Evolutionary conservation across 2,888 invertebrate genomes (phyloP).

Genomic region (Coelinius sp.): DNA sequence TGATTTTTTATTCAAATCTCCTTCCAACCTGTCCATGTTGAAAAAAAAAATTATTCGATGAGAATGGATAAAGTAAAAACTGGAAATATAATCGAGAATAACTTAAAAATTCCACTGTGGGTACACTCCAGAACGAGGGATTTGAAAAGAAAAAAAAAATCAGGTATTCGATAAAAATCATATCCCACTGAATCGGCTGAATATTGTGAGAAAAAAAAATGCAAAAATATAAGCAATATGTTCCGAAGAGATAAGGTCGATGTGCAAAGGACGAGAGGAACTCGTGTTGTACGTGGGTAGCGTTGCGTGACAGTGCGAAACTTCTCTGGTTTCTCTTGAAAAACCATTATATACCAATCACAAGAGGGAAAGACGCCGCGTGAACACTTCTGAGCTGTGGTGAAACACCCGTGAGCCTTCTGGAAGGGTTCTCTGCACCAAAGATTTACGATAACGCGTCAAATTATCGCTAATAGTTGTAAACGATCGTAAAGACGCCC

Average conservation of each 20-base stretch:
- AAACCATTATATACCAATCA: constrained; percentile 40
- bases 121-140: neutral
- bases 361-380: constrained; percentile 22
- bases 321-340: constrained; percentile 38
- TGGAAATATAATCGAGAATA: neutral
- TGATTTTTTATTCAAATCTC: neutral
- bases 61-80: neutral
- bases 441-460: constrained; percentile 33
- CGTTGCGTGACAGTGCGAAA: constrained; percentile 37
- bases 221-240: constrained; percentile 15
- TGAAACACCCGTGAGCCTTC: constrained; percentile 1
- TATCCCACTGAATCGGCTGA: neutral
- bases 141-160: neutral
- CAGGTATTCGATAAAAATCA: constrained; percentile 6
- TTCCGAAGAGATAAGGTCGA: constrained; percentile 6
- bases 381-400: constrained; percentile 16
- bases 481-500: constrained; percentile 30
- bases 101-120: neutral
- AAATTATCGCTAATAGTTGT: constrained; percentile 37
- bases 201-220: neutral
- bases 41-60: neutral
- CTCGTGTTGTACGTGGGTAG: constrained; percentile 27
- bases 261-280: constrained; percentile 17
- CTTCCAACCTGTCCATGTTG: neutral
- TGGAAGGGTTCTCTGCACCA: constrained; percentile 5